Evolutionary conservation across 2,888 invertebrate genomes (phyloP).

Genomic region (Ptychoptera contaminata): DNA sequence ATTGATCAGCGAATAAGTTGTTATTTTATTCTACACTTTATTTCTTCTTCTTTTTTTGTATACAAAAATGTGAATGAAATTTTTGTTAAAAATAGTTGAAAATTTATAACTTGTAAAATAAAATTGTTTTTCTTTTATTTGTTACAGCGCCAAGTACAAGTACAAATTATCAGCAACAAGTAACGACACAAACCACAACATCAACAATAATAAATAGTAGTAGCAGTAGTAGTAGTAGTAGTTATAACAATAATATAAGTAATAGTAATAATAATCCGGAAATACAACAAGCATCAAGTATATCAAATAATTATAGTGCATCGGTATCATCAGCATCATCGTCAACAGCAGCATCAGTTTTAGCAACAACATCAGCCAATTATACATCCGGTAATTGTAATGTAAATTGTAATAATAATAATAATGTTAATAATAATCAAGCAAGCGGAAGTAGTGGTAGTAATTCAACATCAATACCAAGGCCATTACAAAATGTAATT

Average conservation of each 20-base stretch:
- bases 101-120: neutral
- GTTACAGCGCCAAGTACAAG: slow-evolving; percentile 20
- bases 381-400: slow-evolving; percentile 11
- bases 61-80: no score
- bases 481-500: slow-evolving; percentile 29
- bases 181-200: slow-evolving; percentile 17
- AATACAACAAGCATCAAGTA: slow-evolving; percentile 18
- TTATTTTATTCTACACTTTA: no score
- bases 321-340: slow-evolving; percentile 9
- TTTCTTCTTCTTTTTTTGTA: no score
- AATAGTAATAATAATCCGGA: slow-evolving; percentile 10
- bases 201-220: slow-evolving; percentile 12
- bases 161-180: slow-evolving; percentile 22
- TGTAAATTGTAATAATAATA: neutral
- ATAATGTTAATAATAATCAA: no score
- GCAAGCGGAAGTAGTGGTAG: slow-evolving; percentile 17
- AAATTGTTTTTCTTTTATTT: neutral
- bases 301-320: slow-evolving; percentile 21
- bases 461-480: slow-evolving; percentile 21
- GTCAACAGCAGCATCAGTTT: slow-evolving; percentile 2
- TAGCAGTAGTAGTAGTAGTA: neutral
- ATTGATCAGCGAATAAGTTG: no score
- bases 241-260: no score
- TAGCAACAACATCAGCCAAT: slow-evolving; percentile 16
- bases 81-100: no score